Evolutionary conservation across 2,888 invertebrate genomes (phyloP).

Genomic region (Epinotia brunnichana): DNA sequence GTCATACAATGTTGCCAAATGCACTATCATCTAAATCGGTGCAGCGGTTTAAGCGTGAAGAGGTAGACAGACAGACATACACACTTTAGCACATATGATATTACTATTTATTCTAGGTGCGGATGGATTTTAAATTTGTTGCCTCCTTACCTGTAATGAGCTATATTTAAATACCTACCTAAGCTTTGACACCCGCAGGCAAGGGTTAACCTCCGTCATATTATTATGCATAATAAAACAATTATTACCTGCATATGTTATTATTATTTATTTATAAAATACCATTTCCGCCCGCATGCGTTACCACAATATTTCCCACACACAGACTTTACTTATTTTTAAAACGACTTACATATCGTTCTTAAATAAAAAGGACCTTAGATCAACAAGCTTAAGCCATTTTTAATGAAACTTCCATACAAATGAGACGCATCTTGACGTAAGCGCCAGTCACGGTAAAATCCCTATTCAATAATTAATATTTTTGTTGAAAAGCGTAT

Average conservation of each 20-base stretch:
- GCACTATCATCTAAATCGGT: no score
- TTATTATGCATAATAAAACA: not conserved
- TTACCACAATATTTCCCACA: conserved; percentile 23
- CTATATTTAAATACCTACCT: not conserved
- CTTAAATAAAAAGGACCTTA: not conserved
- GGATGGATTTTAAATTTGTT: no score
- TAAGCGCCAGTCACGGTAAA: no score
- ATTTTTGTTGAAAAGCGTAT: no score
- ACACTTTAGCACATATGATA: no score
- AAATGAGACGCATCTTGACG: no score
- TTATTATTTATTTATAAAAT: conserved; percentile 24
- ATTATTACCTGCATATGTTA: conserved; percentile 8
- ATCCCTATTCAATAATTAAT: not conserved
- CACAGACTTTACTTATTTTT: not conserved
- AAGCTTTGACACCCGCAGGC: not conserved
- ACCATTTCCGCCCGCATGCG: conserved; percentile 24
- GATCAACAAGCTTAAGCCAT: not conserved
- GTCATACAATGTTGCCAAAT: no score
- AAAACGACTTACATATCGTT: not conserved
- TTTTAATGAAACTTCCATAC: not conserved
- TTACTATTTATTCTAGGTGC: no score
- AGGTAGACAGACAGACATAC: no score
- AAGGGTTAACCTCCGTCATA: not conserved
- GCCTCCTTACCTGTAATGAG: no score
- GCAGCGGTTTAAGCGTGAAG: no score